Conservation (phyloP, 2,888 invertebrate genomes). For the Leucoma salicis region DNA sequence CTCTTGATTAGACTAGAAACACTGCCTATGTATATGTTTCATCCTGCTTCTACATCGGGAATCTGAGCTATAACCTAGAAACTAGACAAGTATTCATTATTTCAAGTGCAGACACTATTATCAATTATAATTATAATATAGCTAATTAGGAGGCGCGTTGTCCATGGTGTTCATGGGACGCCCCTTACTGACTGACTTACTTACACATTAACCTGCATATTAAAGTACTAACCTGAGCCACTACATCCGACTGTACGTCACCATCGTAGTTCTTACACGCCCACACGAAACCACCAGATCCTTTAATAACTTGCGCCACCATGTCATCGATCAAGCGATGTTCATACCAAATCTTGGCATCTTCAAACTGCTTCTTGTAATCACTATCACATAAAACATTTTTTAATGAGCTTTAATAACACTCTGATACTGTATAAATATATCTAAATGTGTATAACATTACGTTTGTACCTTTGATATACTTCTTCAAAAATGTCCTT, state of each 20-base stretch:
- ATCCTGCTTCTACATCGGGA: too few relatives aligned
- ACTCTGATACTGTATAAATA: neutral
- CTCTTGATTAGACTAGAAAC: too few relatives aligned
- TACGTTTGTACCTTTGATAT: constrained; percentile 85
- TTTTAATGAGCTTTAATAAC: neutral
- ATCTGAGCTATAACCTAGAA: too few relatives aligned
- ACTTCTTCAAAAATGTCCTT: constrained; percentile 96
- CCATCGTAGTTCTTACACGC: constrained; percentile 97
- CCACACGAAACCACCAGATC: constrained; percentile 94
- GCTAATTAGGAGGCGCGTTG: too few relatives aligned
- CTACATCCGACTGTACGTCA: constrained; percentile 94
- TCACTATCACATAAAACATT: constrained; percentile 64
- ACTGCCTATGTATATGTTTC: too few relatives aligned
- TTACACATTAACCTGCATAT: too few relatives aligned
- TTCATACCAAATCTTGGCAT: constrained; percentile 93
- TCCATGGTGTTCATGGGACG: too few relatives aligned
- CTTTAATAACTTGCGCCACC: constrained; percentile 93
- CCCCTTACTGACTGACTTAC: too few relatives aligned
- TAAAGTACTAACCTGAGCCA: constrained; percentile 83
- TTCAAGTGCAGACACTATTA: too few relatives aligned
- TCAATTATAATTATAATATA: too few relatives aligned
- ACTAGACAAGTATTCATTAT: too few relatives aligned
- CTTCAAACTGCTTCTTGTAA: constrained; percentile 89
- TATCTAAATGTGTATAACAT: neutral
- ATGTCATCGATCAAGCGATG: constrained; percentile 95